Conservation (phyloP, 2,797 vertebrate genomes). For the Parotocinclus haroldoi region DNA sequence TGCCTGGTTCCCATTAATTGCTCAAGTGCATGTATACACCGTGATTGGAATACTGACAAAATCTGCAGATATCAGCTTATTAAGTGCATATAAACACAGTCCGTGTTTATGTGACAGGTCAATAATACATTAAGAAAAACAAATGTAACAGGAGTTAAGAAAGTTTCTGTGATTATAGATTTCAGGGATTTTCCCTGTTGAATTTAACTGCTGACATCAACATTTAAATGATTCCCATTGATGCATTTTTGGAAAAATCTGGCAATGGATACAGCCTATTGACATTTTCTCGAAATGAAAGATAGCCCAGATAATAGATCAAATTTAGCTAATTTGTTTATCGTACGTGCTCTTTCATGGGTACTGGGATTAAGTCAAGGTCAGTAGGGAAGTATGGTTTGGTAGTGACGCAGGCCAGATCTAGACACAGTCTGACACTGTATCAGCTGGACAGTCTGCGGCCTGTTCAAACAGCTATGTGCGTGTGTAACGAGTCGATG, state of each 20-base stretch:
- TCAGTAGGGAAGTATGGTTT: constrained; percentile 31
- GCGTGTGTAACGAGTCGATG: constrained; percentile 13
- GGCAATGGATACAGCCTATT: not conserved
- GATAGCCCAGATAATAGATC: not conserved
- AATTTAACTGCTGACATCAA: too few relatives aligned
- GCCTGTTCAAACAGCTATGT: not conserved
- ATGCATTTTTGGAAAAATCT: not conserved
- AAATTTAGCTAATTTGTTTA: constrained; percentile 10
- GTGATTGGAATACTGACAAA: too few relatives aligned
- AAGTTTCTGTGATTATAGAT: too few relatives aligned
- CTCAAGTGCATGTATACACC: too few relatives aligned
- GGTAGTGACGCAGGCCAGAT: constrained; percentile 32
- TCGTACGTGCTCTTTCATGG: constrained; percentile 30
- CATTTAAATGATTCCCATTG: too few relatives aligned
- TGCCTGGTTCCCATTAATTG: too few relatives aligned
- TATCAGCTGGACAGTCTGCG: constrained; percentile 9
- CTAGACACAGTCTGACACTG: constrained; percentile 5
- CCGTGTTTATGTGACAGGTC: too few relatives aligned
- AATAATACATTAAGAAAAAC: too few relatives aligned
- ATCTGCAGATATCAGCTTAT: too few relatives aligned
- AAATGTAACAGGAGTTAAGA: too few relatives aligned
- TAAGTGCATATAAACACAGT: too few relatives aligned
- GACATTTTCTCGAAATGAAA: constrained; percentile 2
- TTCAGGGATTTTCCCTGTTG: too few relatives aligned
- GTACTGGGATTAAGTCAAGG: constrained; percentile 16